Evolutionary conservation across 2,888 invertebrate species (phyloP).

Genomic region (Orthonychiurus folsomi): DNA sequence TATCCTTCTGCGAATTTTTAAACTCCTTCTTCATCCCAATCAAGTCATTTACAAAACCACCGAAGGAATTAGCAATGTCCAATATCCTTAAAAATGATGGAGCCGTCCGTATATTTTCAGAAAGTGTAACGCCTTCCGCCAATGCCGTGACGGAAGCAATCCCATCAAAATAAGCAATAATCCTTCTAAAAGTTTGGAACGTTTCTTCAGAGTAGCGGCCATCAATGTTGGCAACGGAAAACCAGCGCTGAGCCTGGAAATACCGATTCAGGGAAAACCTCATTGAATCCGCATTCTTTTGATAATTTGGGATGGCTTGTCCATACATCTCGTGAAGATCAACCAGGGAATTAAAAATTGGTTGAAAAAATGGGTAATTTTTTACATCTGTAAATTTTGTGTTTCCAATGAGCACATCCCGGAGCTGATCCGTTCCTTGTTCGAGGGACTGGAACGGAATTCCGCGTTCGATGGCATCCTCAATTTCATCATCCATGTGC

Average conservation of each 20-base stretch:
- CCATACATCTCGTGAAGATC: constrained; percentile 9
- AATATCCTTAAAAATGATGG: constrained; percentile 9
- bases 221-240: constrained; percentile 8
- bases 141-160: constrained; percentile 10
- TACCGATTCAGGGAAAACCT: neutral
- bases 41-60: constrained; percentile 16
- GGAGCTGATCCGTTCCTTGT: constrained; percentile 8
- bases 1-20: constrained; percentile 13
- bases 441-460: constrained; percentile 3
- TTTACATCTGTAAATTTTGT: neutral
- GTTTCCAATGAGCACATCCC: neutral
- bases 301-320: constrained; percentile 1
- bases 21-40: constrained; percentile 16
- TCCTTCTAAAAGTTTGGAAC: constrained; percentile 10
- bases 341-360: constrained; percentile 7
- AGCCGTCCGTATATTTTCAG: constrained; percentile 4
- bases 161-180: constrained; percentile 14
- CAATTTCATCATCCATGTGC: constrained; percentile 10
- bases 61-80: constrained; percentile 10
- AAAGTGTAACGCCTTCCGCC: constrained; percentile 4
- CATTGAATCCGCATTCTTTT: neutral
- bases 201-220: constrained; percentile 13
- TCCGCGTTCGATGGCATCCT: constrained; percentile 9
- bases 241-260: constrained; percentile 13
- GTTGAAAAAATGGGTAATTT: constrained; percentile 11